phyloP scores from a whole-genome alignment of 2,888 invertebrate genomes.

The Camponotus fellah region DNA sequence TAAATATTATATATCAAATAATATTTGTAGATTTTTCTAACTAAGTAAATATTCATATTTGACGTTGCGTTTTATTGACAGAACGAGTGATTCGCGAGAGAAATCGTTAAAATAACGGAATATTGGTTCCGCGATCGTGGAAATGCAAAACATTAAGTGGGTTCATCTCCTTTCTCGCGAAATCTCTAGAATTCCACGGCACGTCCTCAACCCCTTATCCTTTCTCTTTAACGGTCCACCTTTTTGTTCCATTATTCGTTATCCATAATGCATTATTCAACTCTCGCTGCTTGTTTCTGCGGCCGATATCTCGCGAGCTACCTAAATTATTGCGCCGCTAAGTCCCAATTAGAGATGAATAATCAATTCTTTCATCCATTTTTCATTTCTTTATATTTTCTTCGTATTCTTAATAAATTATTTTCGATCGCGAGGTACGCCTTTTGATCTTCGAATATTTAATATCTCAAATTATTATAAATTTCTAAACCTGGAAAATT shows the following conservation, averaged over 20 bases:
- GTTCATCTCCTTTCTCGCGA: slow-evolving; percentile 15
- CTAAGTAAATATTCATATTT: not conserved
- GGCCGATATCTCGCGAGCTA: slow-evolving; percentile 37
- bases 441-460: not conserved
- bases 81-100: not conserved
- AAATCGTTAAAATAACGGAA: slow-evolving; percentile 20
- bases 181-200: slow-evolving; percentile 41
- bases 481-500: slow-evolving; percentile 3
- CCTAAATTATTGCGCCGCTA: slow-evolving; percentile 51
- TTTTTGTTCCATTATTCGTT: slow-evolving; percentile 57
- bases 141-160: slow-evolving; percentile 38
- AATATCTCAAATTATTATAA: not conserved
- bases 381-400: not conserved
- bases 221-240: slow-evolving; percentile 40
- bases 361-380: slow-evolving; percentile 35
- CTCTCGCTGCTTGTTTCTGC: slow-evolving; percentile 53
- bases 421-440: not conserved
- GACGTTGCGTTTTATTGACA: slow-evolving; percentile 1
- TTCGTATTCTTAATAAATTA: not conserved
- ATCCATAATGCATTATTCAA: slow-evolving; percentile 65
- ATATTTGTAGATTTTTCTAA: not conserved
- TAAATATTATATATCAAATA: not conserved
- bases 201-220: slow-evolving; percentile 20
- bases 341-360: slow-evolving; percentile 41
- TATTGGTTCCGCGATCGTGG: slow-evolving; percentile 10